phyloP scores from a whole-genome alignment of 2,113 vertebrate species.

The Chunga burmeisteri region DNA sequence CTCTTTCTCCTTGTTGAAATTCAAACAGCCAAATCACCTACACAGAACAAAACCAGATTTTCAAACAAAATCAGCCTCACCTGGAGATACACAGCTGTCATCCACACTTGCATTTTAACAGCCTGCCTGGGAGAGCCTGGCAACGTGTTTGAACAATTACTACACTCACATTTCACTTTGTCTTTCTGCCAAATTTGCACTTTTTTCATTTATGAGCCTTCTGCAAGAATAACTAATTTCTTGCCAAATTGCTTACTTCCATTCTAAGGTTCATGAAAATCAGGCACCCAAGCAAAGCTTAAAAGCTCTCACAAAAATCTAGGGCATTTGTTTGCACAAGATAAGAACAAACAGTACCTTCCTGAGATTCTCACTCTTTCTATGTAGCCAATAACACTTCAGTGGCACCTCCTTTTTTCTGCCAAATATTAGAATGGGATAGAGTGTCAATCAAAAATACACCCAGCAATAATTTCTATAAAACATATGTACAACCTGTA shows the following conservation, averaged over 20 bases:
- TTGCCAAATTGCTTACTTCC: background rate
- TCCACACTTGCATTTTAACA: background rate
- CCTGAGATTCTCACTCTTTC: background rate
- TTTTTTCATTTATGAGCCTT: background rate
- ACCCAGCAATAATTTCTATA: background rate
- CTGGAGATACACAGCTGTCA: conserved; percentile 59
- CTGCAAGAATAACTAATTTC: background rate
- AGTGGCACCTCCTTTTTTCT: background rate
- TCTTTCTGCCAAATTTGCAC: background rate
- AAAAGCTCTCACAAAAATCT: background rate
- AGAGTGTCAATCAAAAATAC: background rate
- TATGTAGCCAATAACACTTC: background rate
- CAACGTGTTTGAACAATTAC: background rate
- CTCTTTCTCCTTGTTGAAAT: conserved; percentile 2
- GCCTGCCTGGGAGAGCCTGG: background rate
- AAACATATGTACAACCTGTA: rapidly evolving
- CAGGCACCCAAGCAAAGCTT: background rate
- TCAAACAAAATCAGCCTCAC: conserved; percentile 14
- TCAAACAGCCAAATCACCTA: background rate
- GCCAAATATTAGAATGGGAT: background rate
- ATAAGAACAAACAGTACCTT: background rate
- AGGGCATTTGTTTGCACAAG: background rate
- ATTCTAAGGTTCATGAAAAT: background rate
- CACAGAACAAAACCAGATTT: conserved; percentile 21
- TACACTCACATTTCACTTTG: background rate